Base-by-base conservation (phyloP, 2,888 invertebrate species). In the Nymphalis polychloros region DNA sequence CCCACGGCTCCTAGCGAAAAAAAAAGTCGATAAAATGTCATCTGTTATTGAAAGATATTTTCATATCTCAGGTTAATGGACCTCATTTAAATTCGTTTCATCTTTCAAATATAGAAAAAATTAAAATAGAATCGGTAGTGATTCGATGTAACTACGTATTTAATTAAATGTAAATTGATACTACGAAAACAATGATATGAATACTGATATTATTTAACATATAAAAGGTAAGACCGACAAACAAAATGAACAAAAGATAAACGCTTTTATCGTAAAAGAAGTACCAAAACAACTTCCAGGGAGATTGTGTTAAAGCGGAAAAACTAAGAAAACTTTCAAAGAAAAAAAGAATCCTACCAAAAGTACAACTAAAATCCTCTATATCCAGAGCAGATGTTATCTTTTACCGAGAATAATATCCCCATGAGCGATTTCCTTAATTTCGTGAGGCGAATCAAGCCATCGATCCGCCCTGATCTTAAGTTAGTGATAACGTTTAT, bases 391-490 rank as follows among this genome's bases (percentile, higher is more conserved):
- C 76, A 79, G 81, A 84, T 82, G 78, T 77, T 81, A 83, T 83
- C 81, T 71, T 67, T 66, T 72, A 75, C 76, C 65, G 79, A 84
- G 90, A 89, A 89, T 92, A 90, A 92, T 92, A 92, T 89, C 88
- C 89, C 88, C 90, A 91, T 92, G 90, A 92, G 90, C 92, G 90
- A 90, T 92, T 92, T 89, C 89, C 91, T 92, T 92, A 92, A 92
- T 92, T 92, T 90, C 89, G 91, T 89, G 90, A 87, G 87, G 78
- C 86, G 87, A 90, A 91, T 91, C 89, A 86, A 83, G 84, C 86
- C 88, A 89, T 90, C 90, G 92, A 88, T 86, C 85, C 90, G 89
- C 89, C 91, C 87, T 78, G 92, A 92, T 92, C 86, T 89, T 88
- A 86, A 86, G 89, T 88, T 88, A 87, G 85, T 79, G 92, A 92